phyloP scores from a whole-genome alignment of 1,140 invertebrate genomes.

The Drosophila insularis region DNA sequence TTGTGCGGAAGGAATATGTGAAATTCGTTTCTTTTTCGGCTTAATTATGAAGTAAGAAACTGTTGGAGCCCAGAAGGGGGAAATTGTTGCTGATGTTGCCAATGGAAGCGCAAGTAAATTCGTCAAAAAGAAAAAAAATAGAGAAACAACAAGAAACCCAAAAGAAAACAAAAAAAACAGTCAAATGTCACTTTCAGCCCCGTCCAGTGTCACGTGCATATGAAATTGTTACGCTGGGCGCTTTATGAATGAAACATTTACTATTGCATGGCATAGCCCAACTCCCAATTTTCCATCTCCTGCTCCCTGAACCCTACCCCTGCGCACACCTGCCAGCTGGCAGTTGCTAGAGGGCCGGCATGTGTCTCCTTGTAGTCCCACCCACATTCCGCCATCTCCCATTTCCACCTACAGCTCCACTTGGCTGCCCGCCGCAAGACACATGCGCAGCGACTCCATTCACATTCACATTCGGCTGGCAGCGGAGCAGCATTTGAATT shows the following conservation, averaged over 20 bases:
- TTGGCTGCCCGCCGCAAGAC: constrained; percentile 57
- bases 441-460: constrained; percentile 66
- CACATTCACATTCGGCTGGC: constrained; percentile 1
- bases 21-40: constrained; percentile 29
- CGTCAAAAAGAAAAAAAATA: not conserved
- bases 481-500: constrained; percentile 71
- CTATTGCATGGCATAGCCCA: constrained; percentile 42
- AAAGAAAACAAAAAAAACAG: constrained; percentile 9
- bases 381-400: not conserved
- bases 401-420: not conserved
- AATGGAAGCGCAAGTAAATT: not conserved
- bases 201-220: constrained; percentile 59
- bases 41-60: constrained; percentile 56
- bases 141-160: not conserved
- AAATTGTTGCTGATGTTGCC: constrained; percentile 9
- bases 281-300: not conserved
- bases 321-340: constrained; percentile 50
- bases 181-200: constrained; percentile 24
- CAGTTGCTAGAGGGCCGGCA: constrained; percentile 13
- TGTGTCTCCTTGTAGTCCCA: not conserved
- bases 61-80: constrained; percentile 22
- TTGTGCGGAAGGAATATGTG: constrained; percentile 24
- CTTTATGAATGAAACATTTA: constrained; percentile 78
- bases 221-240: constrained; percentile 58
- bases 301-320: no score